phyloP scores from a whole-genome alignment of 2,113 vertebrate genomes.

The Pheucticus melanocephalus region DNA sequence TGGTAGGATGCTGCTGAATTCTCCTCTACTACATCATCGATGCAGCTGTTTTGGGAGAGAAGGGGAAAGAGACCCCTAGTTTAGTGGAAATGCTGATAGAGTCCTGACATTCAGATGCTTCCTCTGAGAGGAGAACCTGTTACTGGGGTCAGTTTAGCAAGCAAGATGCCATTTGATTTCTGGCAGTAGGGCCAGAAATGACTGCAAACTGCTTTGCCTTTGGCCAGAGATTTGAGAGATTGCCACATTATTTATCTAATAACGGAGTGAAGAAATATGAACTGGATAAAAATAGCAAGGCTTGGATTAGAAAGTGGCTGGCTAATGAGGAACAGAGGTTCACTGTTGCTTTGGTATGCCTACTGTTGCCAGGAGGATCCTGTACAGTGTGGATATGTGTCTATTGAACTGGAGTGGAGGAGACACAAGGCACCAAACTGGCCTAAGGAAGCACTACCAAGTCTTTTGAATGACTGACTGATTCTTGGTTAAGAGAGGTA shows the following conservation, averaged over 20 bases:
- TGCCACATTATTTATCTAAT: constrained; percentile 38
- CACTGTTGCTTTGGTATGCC: not conserved
- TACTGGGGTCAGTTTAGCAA: not conserved
- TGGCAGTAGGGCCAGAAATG: not conserved
- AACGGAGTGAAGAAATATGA: constrained; percentile 41
- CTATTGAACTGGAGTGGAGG: not conserved
- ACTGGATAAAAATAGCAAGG: constrained; percentile 32
- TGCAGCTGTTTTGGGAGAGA: not conserved
- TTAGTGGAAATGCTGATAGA: not conserved
- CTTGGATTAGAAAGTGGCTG: constrained; percentile 23
- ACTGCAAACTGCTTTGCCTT: not conserved
- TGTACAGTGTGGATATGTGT: not conserved
- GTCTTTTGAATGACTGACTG: not conserved
- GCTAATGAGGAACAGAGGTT: constrained; percentile 6
- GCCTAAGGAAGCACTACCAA: not conserved
- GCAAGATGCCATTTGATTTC: not conserved
- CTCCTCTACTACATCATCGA: not conserved
- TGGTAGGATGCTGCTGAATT: not conserved
- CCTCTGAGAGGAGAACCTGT: not conserved
- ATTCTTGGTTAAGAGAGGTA: not conserved
- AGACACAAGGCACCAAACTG: not conserved
- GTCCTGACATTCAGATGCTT: not conserved
- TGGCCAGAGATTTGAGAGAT: constrained; percentile 1
- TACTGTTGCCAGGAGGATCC: not conserved
- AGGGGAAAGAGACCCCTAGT: not conserved